Evolutionary conservation across 2,888 invertebrate genomes (phyloP).

Genomic region (Drosophila borborema): DNA sequence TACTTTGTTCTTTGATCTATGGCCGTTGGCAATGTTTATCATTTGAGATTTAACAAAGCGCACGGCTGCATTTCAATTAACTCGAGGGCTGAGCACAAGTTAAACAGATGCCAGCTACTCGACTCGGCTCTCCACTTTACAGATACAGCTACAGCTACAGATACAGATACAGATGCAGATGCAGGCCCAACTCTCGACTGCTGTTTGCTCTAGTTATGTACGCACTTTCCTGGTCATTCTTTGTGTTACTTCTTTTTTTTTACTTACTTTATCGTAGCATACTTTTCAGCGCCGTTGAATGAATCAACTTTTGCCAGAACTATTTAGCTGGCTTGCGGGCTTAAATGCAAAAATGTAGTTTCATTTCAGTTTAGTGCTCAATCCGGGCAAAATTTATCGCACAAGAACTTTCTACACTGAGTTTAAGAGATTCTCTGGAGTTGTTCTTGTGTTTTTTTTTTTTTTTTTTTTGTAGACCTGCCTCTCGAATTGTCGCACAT

Average conservation of each 20-base stretch:
- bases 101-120: constrained; percentile 41
- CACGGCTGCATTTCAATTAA: constrained; percentile 69
- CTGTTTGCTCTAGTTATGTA: constrained; percentile 38
- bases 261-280: constrained; percentile 3
- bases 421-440: constrained; percentile 8
- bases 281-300: constrained; percentile 14
- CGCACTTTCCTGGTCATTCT: constrained; percentile 25
- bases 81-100: constrained; percentile 56
- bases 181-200: constrained; percentile 3
- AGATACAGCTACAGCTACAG: background rate
- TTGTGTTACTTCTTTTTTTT: background rate
- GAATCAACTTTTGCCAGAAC: constrained; percentile 4
- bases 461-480: constrained; percentile 15
- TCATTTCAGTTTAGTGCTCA: constrained; percentile 7
- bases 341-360: constrained; percentile 8
- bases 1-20: constrained; percentile 34
- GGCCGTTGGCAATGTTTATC: constrained; percentile 43
- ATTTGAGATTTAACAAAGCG: constrained; percentile 57
- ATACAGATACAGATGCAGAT: background rate
- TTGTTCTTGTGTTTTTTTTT: background rate
- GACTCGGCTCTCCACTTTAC: background rate
- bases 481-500: constrained; percentile 44
- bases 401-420: background rate
- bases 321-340: constrained; percentile 2
- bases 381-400: constrained; percentile 16